phyloP scores from a whole-genome alignment of 2,888 invertebrate genomes.

The Trimorus sp. region DNA sequence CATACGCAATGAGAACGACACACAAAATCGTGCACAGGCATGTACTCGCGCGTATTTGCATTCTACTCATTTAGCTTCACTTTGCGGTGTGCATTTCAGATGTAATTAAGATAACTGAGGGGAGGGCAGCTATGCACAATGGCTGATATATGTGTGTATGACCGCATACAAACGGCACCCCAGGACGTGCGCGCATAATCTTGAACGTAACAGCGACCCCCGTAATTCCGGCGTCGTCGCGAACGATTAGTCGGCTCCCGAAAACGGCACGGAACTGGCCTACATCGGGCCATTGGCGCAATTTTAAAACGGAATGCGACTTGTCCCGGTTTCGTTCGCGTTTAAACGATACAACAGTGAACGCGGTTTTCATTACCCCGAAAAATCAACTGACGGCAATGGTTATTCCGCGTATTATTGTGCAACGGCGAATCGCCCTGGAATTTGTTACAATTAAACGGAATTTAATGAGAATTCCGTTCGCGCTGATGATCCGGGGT shows the following conservation, averaged over 20 bases:
- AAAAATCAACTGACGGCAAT: conserved; percentile 45
- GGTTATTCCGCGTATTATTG: conserved; percentile 48
- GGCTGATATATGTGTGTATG: conserved; percentile 76
- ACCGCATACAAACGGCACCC: conserved; percentile 68
- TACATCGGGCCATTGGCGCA: no score
- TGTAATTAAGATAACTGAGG: conserved; percentile 81
- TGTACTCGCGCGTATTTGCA: conserved; percentile 64
- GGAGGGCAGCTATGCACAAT: conserved; percentile 80
- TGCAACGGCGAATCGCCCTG: conserved; percentile 16
- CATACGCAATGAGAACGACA: conserved; percentile 43
- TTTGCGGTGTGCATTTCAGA: conserved; percentile 80
- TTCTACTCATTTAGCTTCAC: conserved; percentile 65
- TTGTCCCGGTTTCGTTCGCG: neutral
- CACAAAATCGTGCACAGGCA: conserved; percentile 24
- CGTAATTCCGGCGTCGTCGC: no score
- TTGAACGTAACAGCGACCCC: conserved; percentile 34
- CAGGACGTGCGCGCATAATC: conserved; percentile 72
- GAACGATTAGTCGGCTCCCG: no score
- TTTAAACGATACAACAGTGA: conserved; percentile 10
- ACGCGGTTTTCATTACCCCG: conserved; percentile 38
- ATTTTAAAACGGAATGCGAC: no score
- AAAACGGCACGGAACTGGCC: no score
- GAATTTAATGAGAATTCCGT: conserved; percentile 41
- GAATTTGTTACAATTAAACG: conserved; percentile 47
- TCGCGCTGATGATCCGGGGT: conserved; percentile 10